Evolutionary conservation across 2,888 invertebrate species (phyloP), one percentile per base, ranked within the genome.

Genomic region (Erebia ligea): DNA sequence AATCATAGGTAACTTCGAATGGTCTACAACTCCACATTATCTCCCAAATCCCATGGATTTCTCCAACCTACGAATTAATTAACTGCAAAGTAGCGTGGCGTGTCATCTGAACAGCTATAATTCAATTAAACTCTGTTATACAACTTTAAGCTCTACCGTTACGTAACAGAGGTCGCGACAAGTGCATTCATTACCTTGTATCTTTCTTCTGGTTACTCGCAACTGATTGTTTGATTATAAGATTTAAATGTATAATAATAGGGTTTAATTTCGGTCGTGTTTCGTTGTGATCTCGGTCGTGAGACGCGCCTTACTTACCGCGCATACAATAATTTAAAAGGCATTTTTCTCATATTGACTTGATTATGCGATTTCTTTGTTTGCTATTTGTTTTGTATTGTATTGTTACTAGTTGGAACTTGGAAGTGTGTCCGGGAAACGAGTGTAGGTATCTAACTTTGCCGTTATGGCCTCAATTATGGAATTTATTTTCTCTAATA

Each of bases 291-390:
- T 40, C 21, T 68, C 63, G 69, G 61, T 72, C 73, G 73, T 72
- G 72, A 57, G 73, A 72, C 61, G 69, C 71, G 62, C 67, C 71
- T 67, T 64, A 71, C 67, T 71, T 69, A 57, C 48, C 52, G 45
- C 59, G 17, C 34, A 68, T 69, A 56, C 52, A 71, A 59, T 68
- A 57, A 66, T 66, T 64, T 70, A 66, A 61, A 50, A 67, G 63
- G 68, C 59, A 73, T 71, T 73, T 71, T 75, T 75, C 75, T 73
- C 75, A 73, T 73, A 70, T 73, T 69, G 58, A 71, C 58, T 65
- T 61, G 64, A 62, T 72, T 65, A 72, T 75, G 68, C 70, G 73
- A 71, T 75, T 75, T 71, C 73, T 75, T 73, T 71, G 67, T 64
- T 64, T 73, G 67, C 52, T 58, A 52, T 52, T 68, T 42, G 67